Evolutionary conservation across 2,113 vertebrate genomes (phyloP), one percentile per base, ranked within the genome.

Genomic region (Turnix velox): DNA sequence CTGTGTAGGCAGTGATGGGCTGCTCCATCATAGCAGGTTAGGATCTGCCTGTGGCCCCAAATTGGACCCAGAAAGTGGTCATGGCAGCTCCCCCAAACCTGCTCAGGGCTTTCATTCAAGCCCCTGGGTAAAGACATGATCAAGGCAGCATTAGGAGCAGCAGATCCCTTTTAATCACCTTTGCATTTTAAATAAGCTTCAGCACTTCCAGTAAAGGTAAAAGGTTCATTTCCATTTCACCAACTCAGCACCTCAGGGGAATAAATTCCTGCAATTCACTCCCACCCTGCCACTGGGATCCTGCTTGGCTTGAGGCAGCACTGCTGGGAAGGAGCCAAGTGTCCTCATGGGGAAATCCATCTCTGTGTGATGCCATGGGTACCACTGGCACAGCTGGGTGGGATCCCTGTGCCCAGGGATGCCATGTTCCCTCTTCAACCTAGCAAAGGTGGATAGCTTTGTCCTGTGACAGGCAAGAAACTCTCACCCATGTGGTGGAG

Each of bases 401-500:
- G 31, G 22, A 45, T 15, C 22, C 3, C 12, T 2, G 4, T 9
- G 51, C 31, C 63, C 79, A 51, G 31, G 1, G 8, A 46, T n/a
- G 54, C 46, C 2, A 2, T 0, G 3, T 66, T 14, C 18, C 43
- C 31, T 2, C 5, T 23, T 37, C 84, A 33, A 24, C 33, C 18
- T 0, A 2, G 13, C 1, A 0, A 42, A 37, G 51, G 1, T 11
- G 25, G 49, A 7, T 42, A 55, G 12, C 42, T 18, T 42, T 4
- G 54, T 2, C 7, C 45, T 7, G 65, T 57, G 12, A 31, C 3
- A 25, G 62, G 4, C 7, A 14, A 7, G 12, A 40, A 45, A 52
- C 5, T 0, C 22, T 40, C 1, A 1, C 30, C 28, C 2, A 0
- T 3, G 43, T 4, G 4, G 7, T 8, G 30, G 30, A 19, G 61